Conservation (phyloP, 1,140 invertebrate genomes). For the Drosophila lowei region DNA sequence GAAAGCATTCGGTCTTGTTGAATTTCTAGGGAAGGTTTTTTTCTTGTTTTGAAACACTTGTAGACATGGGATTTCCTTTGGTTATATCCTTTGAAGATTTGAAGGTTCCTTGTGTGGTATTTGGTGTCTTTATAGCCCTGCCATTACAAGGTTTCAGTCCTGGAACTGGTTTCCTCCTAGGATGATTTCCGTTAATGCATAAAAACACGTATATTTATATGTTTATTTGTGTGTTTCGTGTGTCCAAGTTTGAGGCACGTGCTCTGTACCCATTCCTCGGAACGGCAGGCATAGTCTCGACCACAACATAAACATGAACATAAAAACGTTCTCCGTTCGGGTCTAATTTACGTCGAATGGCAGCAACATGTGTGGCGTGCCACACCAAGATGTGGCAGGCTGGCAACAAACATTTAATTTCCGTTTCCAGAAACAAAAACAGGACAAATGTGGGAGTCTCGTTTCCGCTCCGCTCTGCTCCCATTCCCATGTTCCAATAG, state of each 20-base stretch:
- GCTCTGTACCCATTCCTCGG: slow-evolving; percentile 32
- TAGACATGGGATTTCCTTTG: no score
- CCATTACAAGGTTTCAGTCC: slow-evolving; percentile 18
- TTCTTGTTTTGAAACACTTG: no score
- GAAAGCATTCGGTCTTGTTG: no score
- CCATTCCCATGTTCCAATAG: slow-evolving; percentile 24
- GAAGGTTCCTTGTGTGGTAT: no score
- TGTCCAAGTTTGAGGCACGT: slow-evolving; percentile 39
- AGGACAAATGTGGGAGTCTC: slow-evolving; percentile 49
- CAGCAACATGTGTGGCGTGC: slow-evolving; percentile 67
- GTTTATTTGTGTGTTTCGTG: slow-evolving; percentile 29
- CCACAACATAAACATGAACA: slow-evolving; percentile 54
- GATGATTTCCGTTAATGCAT: slow-evolving; percentile 16
- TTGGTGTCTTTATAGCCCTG: no score
- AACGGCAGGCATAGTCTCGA: slow-evolving; percentile 6
- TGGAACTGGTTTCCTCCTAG: no score
- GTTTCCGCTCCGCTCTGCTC: background rate
- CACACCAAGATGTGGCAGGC: background rate
- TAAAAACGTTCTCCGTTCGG: slow-evolving; percentile 34
- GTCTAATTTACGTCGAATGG: slow-evolving; percentile 57
- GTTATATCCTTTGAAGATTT: no score
- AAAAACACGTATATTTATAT: slow-evolving; percentile 32
- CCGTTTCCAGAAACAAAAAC: slow-evolving; percentile 44
- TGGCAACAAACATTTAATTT: slow-evolving; percentile 65
- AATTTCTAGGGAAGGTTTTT: no score